Evolutionary conservation across 2,797 vertebrate genomes (phyloP).

Genomic region (Fringilla coelebs): DNA sequence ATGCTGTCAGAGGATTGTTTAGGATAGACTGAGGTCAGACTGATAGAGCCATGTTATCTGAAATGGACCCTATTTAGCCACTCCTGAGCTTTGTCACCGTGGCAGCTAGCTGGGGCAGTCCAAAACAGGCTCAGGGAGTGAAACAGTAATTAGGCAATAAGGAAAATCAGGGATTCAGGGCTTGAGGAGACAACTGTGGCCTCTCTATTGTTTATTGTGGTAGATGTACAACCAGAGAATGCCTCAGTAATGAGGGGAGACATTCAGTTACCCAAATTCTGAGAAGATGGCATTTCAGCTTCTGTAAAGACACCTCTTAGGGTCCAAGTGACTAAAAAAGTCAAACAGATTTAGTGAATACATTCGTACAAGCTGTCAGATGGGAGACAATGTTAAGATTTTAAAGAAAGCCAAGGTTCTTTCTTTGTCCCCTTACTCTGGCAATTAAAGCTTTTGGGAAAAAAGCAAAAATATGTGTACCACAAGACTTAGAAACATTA

Average conservation of each 20-base stretch:
- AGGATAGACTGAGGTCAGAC: not conserved
- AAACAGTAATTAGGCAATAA: not conserved
- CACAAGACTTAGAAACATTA: not conserved
- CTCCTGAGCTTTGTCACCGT: not conserved
- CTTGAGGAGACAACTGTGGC: accelerated
- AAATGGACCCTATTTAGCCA: not conserved
- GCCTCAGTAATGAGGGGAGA: not conserved
- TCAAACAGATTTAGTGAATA: not conserved
- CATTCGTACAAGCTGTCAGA: not conserved
- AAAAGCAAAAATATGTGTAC: not conserved
- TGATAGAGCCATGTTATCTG: not conserved
- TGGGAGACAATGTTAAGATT: not conserved
- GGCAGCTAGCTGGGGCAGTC: not conserved
- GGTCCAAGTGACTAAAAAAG: not conserved
- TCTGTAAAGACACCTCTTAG: not conserved
- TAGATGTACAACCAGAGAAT: not conserved
- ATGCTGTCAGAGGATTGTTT: not conserved
- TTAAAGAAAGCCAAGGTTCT: not conserved
- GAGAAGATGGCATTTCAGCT: not conserved
- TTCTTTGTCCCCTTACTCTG: not conserved
- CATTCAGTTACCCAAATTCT: not conserved
- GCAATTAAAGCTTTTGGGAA: not conserved
- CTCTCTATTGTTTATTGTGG: not conserved
- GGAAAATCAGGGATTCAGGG: not conserved
- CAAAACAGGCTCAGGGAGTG: not conserved